phyloP scores from a whole-genome alignment of 2,113 vertebrate genomes.

The Paraplagusia blochii region DNA sequence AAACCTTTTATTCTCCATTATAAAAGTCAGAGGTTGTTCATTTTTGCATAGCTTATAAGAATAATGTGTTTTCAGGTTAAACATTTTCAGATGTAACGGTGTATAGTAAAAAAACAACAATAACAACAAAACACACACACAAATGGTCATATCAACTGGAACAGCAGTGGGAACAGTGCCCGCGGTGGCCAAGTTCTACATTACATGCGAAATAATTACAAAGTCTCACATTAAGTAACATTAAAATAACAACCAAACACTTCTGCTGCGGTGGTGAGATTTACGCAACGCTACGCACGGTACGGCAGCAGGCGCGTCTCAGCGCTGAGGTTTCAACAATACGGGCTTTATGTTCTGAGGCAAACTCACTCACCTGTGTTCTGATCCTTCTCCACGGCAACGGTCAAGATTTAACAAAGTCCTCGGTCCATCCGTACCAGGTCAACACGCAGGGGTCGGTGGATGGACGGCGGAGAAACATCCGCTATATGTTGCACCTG shows the following conservation, averaged over 20 bases:
- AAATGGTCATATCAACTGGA: too few species aligned
- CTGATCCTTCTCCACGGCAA: constrained; percentile 31
- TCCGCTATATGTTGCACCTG: constrained; percentile 66
- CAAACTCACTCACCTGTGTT: constrained; percentile 53
- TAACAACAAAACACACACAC: too few species aligned
- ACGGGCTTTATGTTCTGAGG: constrained; percentile 28
- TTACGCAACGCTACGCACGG: not conserved
- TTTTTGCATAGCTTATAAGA: too few species aligned
- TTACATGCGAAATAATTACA: not conserved
- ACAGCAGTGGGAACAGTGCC: constrained; percentile 34
- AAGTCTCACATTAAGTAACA: not conserved
- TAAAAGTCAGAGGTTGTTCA: too few species aligned
- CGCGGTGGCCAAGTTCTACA: constrained; percentile 43
- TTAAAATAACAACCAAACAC: not conserved
- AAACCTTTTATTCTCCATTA: too few species aligned
- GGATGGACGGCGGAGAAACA: not conserved
- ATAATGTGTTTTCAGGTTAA: too few species aligned
- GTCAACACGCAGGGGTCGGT: constrained; percentile 9
- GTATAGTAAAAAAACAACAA: too few species aligned
- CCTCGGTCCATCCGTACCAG: constrained; percentile 1
- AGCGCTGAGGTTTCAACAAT: constrained; percentile 21
- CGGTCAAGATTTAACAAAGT: constrained; percentile 8
- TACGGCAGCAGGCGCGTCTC: not conserved
- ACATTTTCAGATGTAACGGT: too few species aligned
- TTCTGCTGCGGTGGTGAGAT: not conserved